Evolutionary conservation across 2,113 vertebrate species (phyloP), one percentile per base, ranked within the genome.

Genomic region (Archocentrus centrarchus): DNA sequence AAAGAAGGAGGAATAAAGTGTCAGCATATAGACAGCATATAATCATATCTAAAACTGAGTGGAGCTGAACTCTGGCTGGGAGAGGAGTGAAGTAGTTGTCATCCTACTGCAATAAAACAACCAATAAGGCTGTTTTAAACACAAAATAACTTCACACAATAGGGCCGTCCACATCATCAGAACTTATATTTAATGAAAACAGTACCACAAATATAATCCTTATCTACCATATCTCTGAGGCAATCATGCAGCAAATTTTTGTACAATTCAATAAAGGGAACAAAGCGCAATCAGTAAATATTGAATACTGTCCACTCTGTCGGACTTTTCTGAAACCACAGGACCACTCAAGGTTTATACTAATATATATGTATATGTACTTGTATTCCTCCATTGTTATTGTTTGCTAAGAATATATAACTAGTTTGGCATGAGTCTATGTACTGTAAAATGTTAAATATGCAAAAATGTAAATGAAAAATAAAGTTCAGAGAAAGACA

Each of bases 1-100:
- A 7, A 86, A 87, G 59, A 82, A 77, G 37, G 85, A 94, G 27
- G 89, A 92, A 55, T 91, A 64, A 84, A 81, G 55, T n/a, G 47
- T 30, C 32, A n/a, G 17, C 11, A 73, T 32, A 73, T 18, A 13
- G 47, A 11, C 47, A 32, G 1, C 2, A 35, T 73, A 35, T 73
- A 35, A 73, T 32, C 11, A 17, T 24, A 68, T 44, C 7, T 63
- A 17, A 58, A 44, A 24, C 4, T 81, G 20, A 58, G 70, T 39
- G 24, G 61, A 39, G 9, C 22, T 58, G 17, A 76, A 35, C 37
- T 50, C 32, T 78, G 73, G 6, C 15, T 75, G 14, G 35, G 32
- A 39, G 32, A 70, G 27, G 44, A 62, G 20, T 3, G 15, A 73
- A 55, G 57, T n/a, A 30, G 60, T n/a, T 61, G 2, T 75, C 24